Evolutionary conservation across 2,113 vertebrate species (phyloP), one percentile per base, ranked within the genome.

Genomic region (Pungitius pungitius): DNA sequence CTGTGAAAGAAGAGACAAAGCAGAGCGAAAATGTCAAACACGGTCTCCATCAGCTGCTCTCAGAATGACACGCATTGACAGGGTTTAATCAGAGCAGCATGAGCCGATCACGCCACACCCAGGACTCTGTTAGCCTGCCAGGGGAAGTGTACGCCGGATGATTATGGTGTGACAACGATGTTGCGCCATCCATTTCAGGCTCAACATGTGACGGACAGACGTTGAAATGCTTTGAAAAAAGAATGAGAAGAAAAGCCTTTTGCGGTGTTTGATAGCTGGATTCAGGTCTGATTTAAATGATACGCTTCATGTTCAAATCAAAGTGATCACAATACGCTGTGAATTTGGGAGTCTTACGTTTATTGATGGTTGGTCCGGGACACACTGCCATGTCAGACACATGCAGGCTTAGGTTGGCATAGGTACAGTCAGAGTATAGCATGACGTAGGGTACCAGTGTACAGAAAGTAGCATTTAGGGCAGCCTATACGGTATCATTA

Each of bases 71-170:
- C 61, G 8, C 42, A 24, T 26, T 43, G 35, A 63, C 49, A 18
- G 55, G 8, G 9, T n/a, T 39, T 15, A n/a, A 71, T 67, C 24
- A n/a, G 12, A 39, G 27, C 55, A 58, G 80, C 37, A 11, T 61
- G 72, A 75, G 58, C 66, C n/a, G n/a, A n/a, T n/a, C n/a, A n/a
- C n/a, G n/a, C n/a, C n/a, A n/a, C n/a, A n/a, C n/a, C 64, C 35
- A 78, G 61, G 39, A 8, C 83, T 91, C 60, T 88, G 83, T 78
- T 88, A 27, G 15, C 60, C 70, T 88, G 80, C 87, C 85, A 90
- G 76, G 9, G 47, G 59, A 83, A 84, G 72, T 85, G 68, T 57
- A 75, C 79, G 74, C 88, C 90, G 89, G 86, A 87, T 88, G 85
- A 85, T 80, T 56, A 65, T 79, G 83, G 63, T 79, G 83, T 75